Evolutionary conservation across 2,888 invertebrate genomes (phyloP).

Genomic region (Erebia aethiops): DNA sequence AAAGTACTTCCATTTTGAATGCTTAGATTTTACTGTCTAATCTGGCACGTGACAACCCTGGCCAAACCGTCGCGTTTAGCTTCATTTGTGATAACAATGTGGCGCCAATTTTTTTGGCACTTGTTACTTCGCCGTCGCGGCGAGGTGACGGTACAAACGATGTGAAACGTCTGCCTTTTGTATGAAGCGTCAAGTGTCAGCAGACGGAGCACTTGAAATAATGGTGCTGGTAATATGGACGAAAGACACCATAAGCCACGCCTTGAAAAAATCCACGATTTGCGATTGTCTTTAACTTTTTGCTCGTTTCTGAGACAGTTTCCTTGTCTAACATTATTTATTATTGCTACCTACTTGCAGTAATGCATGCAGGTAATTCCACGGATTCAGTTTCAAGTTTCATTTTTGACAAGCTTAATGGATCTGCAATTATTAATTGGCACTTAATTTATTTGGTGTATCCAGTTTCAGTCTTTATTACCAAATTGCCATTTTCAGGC

Average conservation of each 20-base stretch:
- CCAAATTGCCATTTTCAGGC: not conserved
- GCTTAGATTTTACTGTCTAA: not conserved
- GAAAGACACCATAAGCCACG: constrained; percentile 9
- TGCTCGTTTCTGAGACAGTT: not conserved
- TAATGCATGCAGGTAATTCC: not conserved
- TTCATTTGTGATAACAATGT: constrained; percentile 49
- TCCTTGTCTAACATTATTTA: not conserved
- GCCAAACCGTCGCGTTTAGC: constrained; percentile 29
- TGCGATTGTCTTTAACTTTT: constrained; percentile 42
- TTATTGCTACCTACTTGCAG: not conserved
- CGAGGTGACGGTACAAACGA: constrained; percentile 77
- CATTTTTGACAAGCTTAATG: not conserved
- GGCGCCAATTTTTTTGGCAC: constrained; percentile 78
- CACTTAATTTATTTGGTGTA: not conserved
- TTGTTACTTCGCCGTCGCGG: constrained; percentile 50
- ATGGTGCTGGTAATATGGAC: constrained; percentile 44
- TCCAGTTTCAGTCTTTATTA: not conserved
- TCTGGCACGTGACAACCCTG: not conserved
- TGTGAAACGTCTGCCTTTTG: constrained; percentile 76
- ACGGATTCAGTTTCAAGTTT: not conserved
- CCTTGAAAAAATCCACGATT: constrained; percentile 9
- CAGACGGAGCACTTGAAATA: constrained; percentile 48
- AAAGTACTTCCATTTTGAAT: not conserved
- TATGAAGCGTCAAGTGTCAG: constrained; percentile 60
- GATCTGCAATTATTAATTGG: not conserved